A percentile compares a stretch with the other conserved stretches of the same genome.
Evolutionary conservation across 1,140 invertebrate genomes (phyloP).

Genomic region (Pseudomyrmex concolor): DNA sequence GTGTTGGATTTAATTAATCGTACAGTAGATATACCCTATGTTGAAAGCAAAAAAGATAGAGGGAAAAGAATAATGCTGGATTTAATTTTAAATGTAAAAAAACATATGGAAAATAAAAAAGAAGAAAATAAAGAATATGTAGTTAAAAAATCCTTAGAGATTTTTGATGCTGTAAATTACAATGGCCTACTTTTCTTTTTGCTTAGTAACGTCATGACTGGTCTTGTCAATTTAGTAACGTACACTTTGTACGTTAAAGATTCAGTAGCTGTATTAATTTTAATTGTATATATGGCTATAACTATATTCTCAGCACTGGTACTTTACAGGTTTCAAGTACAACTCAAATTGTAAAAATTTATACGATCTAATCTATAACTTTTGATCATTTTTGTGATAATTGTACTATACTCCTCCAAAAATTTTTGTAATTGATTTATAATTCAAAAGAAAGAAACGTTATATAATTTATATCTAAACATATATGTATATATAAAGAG

Average conservation of each 20-base stretch:
- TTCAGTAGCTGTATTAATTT: conserved; percentile 85
- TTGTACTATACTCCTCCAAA: background rate
- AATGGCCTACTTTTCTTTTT: conserved; percentile 93
- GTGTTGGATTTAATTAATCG: conserved; percentile 77
- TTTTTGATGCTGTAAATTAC: conserved; percentile 89
- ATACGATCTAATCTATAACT: conserved; percentile 12
- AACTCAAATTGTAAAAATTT: conserved; percentile 73
- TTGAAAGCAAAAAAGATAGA: conserved; percentile 8
- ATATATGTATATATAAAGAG: background rate
- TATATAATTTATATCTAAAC: too few relatives aligned
- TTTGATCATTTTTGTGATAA: conserved; percentile 4
- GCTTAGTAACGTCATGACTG: conserved; percentile 91
- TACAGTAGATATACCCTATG: background rate
- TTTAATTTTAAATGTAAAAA: conserved; percentile 38
- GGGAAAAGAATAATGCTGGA: conserved; percentile 11
- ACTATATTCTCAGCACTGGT: conserved; percentile 80
- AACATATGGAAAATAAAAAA: conserved; percentile 27
- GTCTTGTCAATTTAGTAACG: conserved; percentile 90
- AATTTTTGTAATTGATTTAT: background rate
- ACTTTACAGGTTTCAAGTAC: conserved; percentile 75
- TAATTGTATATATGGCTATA: conserved; percentile 87
- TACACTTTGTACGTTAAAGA: conserved; percentile 86
- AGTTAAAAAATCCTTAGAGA: conserved; percentile 83
- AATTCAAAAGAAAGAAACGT: background rate
- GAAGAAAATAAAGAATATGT: conserved; percentile 36